Percentiles rank a stretch among this genome's conserved stretches.
Conservation (phyloP, 1,140 invertebrate genomes). For the Drosophila pseudoananassae region DNA sequence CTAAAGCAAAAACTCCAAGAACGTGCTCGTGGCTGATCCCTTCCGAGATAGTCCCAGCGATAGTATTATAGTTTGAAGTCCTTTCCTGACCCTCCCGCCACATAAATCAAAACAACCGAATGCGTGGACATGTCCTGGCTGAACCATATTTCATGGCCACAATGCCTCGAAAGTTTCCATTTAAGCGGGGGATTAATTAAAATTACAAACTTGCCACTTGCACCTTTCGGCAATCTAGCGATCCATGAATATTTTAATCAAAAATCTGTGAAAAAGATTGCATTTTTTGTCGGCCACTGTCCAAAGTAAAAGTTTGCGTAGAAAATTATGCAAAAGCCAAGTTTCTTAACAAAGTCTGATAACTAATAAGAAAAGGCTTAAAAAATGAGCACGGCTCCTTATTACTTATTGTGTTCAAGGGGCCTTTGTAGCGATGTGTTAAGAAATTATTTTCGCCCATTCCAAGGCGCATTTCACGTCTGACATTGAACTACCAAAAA, state of each 20-base stretch:
- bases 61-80: constrained; percentile 1
- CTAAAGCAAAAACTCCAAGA: not conserved
- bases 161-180: constrained; percentile 29
- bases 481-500: constrained; percentile 61
- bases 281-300: constrained; percentile 14
- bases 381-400: constrained; percentile 16
- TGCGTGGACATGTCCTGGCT: constrained; percentile 29
- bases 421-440: constrained; percentile 56
- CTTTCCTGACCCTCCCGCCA: constrained; percentile 9
- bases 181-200: constrained; percentile 65
- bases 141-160: constrained; percentile 18
- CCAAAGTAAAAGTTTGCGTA: constrained; percentile 43
- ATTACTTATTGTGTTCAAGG: constrained; percentile 46
- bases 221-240: constrained; percentile 27
- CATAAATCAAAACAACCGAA: constrained; percentile 38
- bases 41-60: constrained; percentile 17
- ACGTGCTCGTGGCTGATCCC: constrained; percentile 33
- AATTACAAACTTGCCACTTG: constrained; percentile 38
- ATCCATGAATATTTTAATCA: constrained; percentile 72
- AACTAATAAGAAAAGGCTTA: not conserved
- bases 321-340: constrained; percentile 41
- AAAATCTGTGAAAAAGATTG: constrained; percentile 34
- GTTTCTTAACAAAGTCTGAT: constrained; percentile 21
- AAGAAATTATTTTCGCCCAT: constrained; percentile 47
- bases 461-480: constrained; percentile 8